Percentiles rank a stretch among this genome's conserved stretches.
These are phyloP conservation scores for Fratercula arctica DNA, from an alignment of 2,797 vertebrate species.

Conservation along the genomic window DNA sequence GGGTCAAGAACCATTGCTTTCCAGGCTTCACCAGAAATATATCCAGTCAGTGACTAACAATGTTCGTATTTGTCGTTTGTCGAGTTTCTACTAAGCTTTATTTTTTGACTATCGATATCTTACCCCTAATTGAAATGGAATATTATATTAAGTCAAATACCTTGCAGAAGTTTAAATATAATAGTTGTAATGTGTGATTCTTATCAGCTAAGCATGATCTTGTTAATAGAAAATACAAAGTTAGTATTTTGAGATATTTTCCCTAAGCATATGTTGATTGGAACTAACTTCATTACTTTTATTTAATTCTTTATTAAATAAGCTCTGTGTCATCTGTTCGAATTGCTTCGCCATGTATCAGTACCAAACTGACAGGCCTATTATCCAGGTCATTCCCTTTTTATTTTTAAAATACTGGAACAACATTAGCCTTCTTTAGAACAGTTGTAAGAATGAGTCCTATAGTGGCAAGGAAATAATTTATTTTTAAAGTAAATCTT, in stretches of 20 bases:
- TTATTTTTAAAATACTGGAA: constrained; percentile 4
- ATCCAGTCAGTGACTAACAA: not conserved
- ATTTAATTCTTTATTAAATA: constrained; percentile 39
- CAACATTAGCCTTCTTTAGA: not conserved
- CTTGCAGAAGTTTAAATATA: not conserved
- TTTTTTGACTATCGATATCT: not conserved
- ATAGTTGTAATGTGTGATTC: not conserved
- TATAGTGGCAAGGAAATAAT: not conserved
- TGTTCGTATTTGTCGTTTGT: not conserved
- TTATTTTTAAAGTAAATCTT: not conserved
- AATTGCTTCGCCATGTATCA: constrained; percentile 23
- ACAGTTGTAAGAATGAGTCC: not conserved
- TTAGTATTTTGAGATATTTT: constrained; percentile 26
- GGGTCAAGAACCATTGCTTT: not conserved
- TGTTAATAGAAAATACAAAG: not conserved
- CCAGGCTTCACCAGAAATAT: not conserved
- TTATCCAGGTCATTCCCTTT: constrained; percentile 18
- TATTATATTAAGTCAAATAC: not conserved
- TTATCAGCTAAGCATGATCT: not conserved
- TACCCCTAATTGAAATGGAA: not conserved
- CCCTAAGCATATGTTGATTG: constrained; percentile 4
- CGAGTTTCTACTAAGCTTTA: not conserved
- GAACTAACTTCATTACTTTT: constrained; percentile 35
- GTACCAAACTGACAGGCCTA: not conserved
- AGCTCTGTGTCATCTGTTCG: constrained; percentile 9